Conservation (phyloP, 1,140 invertebrate species). For the Atta cephalotes region DNA sequence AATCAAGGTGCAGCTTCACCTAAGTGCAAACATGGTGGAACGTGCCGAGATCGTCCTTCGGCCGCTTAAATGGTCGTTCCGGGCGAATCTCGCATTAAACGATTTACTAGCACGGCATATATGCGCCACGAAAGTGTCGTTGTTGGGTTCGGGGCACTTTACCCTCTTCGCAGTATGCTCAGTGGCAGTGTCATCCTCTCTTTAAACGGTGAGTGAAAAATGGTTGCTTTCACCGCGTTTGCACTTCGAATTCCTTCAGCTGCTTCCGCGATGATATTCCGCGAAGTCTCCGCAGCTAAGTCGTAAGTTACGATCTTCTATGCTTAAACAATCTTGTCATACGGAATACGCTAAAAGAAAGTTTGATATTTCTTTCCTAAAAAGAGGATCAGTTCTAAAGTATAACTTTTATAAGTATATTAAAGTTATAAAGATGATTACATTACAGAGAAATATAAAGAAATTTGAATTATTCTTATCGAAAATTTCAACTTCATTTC, state of each 20-base stretch:
- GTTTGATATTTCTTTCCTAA: background rate
- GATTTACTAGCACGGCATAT: slow-evolving; percentile 63
- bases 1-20: slow-evolving; percentile 58
- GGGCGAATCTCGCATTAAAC: slow-evolving; percentile 73
- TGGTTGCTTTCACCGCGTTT: slow-evolving; percentile 43
- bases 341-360: background rate
- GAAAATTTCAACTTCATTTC: background rate
- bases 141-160: slow-evolving; percentile 47
- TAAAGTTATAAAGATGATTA: background rate
- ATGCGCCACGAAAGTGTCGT: slow-evolving; percentile 64
- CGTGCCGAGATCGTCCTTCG: slow-evolving; percentile 68
- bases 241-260: slow-evolving; percentile 39
- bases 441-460: background rate
- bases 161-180: slow-evolving; percentile 30
- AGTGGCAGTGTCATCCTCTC: slow-evolving; percentile 41
- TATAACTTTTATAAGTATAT: background rate
- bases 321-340: slow-evolving; percentile 32
- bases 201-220: slow-evolving; percentile 65
- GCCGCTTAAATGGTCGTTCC: slow-evolving; percentile 71
- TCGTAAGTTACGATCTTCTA: slow-evolving; percentile 21
- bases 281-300: slow-evolving; percentile 6
- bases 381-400: background rate
- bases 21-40: slow-evolving; percentile 67
- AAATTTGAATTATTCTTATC: background rate
- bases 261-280: slow-evolving; percentile 36